These are phyloP conservation scores for Panthera uncia DNA, from an alignment of 2,113 vertebrate genomes.

Conservation along the genomic window DNA sequence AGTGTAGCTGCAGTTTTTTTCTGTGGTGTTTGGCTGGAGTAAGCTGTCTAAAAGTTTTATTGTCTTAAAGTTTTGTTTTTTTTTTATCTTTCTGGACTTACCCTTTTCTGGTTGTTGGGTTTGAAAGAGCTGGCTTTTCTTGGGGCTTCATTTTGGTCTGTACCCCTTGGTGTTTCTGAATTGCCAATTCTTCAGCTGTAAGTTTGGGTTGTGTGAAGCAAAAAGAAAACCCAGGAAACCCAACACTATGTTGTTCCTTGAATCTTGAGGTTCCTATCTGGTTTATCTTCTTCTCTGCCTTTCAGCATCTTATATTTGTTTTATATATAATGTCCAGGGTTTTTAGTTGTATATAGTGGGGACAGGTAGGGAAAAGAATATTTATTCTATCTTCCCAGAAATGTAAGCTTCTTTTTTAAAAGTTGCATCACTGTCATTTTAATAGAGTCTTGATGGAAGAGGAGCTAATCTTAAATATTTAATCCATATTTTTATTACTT, in stretches of 20 bases:
- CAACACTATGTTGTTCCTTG: not conserved
- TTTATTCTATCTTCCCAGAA: not conserved
- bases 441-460: not conserved
- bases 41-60: not conserved
- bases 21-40: not conserved
- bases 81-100: not conserved
- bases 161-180: not conserved
- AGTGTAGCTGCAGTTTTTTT: not conserved
- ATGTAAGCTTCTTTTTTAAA: not conserved
- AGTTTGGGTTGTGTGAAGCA: not conserved
- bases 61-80: not conserved
- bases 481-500: not conserved
- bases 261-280: not conserved
- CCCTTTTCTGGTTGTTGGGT: not conserved
- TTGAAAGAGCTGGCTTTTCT: not conserved
- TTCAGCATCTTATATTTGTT: not conserved
- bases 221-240: not conserved
- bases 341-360: not conserved
- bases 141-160: not conserved
- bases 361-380: not conserved
- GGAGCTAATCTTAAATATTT: not conserved
- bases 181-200: not conserved
- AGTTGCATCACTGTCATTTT: not conserved
- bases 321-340: not conserved
- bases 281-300: not conserved